Percentiles rank a stretch among this genome's conserved stretches.
These are phyloP conservation scores for Nomada fabriciana DNA, from an alignment of 2,888 invertebrate species.

Conservation along the genomic window DNA sequence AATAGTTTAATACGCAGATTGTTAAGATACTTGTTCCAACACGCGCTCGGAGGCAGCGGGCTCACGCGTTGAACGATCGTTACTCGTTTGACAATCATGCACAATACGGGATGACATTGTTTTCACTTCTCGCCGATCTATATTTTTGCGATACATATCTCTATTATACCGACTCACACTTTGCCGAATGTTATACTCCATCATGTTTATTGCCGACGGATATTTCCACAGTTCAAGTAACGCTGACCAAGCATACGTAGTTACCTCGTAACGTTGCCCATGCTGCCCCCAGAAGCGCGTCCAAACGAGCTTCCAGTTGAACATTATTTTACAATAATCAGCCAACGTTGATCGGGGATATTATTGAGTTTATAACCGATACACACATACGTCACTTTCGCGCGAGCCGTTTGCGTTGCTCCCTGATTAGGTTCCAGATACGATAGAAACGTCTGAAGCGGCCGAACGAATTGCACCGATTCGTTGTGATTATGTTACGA, in stretches of 20 bases:
- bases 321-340: slow-evolving; percentile 23
- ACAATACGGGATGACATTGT: not conserved
- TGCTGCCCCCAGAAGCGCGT: slow-evolving; percentile 31
- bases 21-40: slow-evolving; percentile 41
- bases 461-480: slow-evolving; percentile 17
- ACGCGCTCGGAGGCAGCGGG: slow-evolving; percentile 38
- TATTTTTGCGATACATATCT: slow-evolving; percentile 1
- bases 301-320: slow-evolving; percentile 51
- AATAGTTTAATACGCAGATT: slow-evolving; percentile 44
- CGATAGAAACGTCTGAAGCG: slow-evolving; percentile 10
- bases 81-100: slow-evolving; percentile 39
- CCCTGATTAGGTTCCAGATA: slow-evolving; percentile 36
- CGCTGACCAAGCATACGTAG: slow-evolving; percentile 13
- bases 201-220: not conserved
- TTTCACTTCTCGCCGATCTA: slow-evolving; percentile 1
- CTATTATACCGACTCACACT: not conserved
- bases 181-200: not conserved
- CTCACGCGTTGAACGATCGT: slow-evolving; percentile 22
- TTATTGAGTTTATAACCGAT: not conserved
- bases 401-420: slow-evolving; percentile 37
- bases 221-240: not conserved
- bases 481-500: slow-evolving; percentile 25
- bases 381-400: slow-evolving; percentile 46
- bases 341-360: not conserved
- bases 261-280: slow-evolving; percentile 3